These are phyloP conservation scores for Vombatus ursinus DNA, from an alignment of 2,113 vertebrate genomes.

Conservation along the genomic window DNA sequence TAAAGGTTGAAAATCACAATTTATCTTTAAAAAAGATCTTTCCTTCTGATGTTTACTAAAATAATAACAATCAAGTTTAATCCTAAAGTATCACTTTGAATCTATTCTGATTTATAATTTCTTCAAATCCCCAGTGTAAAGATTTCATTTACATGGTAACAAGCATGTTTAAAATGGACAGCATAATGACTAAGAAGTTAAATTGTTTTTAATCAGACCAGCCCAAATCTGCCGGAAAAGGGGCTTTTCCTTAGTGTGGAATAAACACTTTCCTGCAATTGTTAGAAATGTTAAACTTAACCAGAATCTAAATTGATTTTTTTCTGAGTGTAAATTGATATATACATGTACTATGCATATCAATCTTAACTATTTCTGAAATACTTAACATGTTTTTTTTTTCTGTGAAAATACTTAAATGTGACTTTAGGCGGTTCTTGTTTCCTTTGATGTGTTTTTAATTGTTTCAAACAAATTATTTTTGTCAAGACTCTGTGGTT, in stretches of 20 bases:
- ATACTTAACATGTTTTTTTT: constrained; percentile 4
- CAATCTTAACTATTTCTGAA: neutral
- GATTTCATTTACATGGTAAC: constrained; percentile 69
- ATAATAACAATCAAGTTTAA: neutral
- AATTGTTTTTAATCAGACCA: constrained; percentile 80
- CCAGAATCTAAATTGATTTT: constrained; percentile 43
- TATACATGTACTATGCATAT: neutral
- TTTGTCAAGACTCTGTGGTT: constrained; percentile 45
- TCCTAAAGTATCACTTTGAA: neutral
- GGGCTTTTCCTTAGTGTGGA: constrained; percentile 77
- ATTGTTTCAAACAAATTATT: constrained; percentile 32
- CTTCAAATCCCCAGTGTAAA: constrained; percentile 57
- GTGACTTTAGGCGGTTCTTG: constrained; percentile 37
- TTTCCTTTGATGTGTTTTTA: constrained; percentile 25
- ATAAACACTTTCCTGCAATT: constrained; percentile 84
- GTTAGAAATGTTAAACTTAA: constrained; percentile 79
- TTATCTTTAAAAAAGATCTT: neutral
- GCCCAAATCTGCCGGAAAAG: constrained; percentile 82
- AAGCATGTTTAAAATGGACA: constrained; percentile 79
- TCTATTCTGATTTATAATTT: constrained; percentile 59
- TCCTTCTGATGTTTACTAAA: neutral
- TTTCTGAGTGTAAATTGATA: neutral
- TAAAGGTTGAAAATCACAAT: neutral
- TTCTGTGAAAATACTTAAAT: constrained; percentile 38
- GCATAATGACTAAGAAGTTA: constrained; percentile 79